Conservation (phyloP, 2,888 invertebrate genomes). For the Cetonia aurata region DNA sequence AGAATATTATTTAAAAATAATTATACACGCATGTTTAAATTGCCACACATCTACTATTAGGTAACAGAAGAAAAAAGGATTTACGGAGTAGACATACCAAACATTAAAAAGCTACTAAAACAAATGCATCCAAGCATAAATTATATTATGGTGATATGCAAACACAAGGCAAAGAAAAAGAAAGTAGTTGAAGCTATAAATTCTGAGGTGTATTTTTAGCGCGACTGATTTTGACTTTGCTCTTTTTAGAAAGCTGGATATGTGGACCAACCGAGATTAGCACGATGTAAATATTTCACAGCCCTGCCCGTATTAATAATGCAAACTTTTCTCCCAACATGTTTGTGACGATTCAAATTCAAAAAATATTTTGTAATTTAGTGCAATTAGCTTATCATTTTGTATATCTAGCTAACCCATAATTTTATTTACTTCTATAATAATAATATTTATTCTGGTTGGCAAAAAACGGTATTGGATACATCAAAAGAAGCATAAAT, state of each 20-base stretch:
- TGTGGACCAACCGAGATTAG: slow-evolving; percentile 28
- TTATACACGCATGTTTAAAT: slow-evolving; percentile 28
- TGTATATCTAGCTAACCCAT: no score
- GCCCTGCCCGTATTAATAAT: slow-evolving; percentile 46
- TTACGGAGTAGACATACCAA: slow-evolving; percentile 1
- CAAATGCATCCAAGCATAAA: slow-evolving; percentile 20
- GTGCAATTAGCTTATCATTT: slow-evolving; percentile 50
- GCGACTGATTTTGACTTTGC: slow-evolving; percentile 54
- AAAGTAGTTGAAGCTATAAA: slow-evolving; percentile 49
- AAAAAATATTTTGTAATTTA: slow-evolving; percentile 43
- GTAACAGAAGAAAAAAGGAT: slow-evolving; percentile 9
- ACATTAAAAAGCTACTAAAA: slow-evolving; percentile 17
- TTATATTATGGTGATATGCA: slow-evolving; percentile 24
- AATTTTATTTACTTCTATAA: no score
- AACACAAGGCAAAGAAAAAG: slow-evolving; percentile 47
- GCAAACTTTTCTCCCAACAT: slow-evolving; percentile 32
- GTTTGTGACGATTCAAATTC: slow-evolving; percentile 39
- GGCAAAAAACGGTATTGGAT: no score
- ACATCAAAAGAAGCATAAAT: no score
- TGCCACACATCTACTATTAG: slow-evolving; percentile 16
- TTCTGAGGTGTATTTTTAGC: slow-evolving; percentile 54
- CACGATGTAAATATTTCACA: slow-evolving; percentile 51
- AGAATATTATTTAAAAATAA: slow-evolving; percentile 41
- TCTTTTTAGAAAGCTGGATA: slow-evolving; percentile 53
- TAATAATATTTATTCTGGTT: no score